phyloP scores from a whole-genome alignment of 2,113 vertebrate genomes.

The Ammodytes marinus region DNA sequence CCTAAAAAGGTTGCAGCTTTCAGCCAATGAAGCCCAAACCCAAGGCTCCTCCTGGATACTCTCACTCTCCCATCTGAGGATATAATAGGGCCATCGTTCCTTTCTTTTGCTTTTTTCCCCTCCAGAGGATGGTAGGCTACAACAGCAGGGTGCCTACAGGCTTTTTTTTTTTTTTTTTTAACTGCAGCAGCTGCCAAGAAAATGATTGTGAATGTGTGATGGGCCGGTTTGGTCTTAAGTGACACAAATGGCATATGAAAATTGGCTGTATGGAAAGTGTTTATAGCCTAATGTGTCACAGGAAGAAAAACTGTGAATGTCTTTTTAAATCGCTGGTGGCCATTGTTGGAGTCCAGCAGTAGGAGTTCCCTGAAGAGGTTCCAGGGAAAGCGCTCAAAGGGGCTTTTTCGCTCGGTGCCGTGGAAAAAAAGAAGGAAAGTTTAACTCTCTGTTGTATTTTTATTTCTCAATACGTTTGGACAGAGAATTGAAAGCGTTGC shows the following conservation, averaged over 20 bases:
- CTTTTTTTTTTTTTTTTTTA: slow-evolving; percentile 27
- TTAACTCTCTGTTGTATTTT: neutral
- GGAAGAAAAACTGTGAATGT: slow-evolving; percentile 52
- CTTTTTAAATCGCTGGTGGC: slow-evolving; percentile 32
- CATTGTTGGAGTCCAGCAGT: slow-evolving; percentile 10
- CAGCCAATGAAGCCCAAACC: slow-evolving; percentile 34
- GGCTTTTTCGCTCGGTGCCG: neutral
- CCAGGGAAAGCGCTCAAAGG: neutral
- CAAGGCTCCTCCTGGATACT: slow-evolving; percentile 50
- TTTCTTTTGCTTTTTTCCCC: slow-evolving; percentile 22
- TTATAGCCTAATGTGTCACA: slow-evolving; percentile 57
- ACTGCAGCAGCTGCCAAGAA: slow-evolving; percentile 67
- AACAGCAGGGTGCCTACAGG: slow-evolving; percentile 69
- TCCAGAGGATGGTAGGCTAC: slow-evolving; percentile 44
- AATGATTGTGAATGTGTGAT: slow-evolving; percentile 56
- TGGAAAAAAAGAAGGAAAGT: slow-evolving; percentile 6
- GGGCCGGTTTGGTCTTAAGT: slow-evolving; percentile 63
- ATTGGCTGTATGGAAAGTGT: slow-evolving; percentile 64
- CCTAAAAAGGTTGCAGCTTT: slow-evolving; percentile 40
- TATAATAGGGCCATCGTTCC: slow-evolving; percentile 63
- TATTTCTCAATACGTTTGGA: slow-evolving; percentile 1
- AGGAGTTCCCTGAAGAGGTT: slow-evolving; percentile 24
- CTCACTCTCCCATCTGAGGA: slow-evolving; percentile 40
- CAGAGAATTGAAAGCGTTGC: neutral
- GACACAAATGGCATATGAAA: slow-evolving; percentile 73